phyloP scores from a whole-genome alignment of 2,797 vertebrate genomes.

The Siniperca obscura region DNA sequence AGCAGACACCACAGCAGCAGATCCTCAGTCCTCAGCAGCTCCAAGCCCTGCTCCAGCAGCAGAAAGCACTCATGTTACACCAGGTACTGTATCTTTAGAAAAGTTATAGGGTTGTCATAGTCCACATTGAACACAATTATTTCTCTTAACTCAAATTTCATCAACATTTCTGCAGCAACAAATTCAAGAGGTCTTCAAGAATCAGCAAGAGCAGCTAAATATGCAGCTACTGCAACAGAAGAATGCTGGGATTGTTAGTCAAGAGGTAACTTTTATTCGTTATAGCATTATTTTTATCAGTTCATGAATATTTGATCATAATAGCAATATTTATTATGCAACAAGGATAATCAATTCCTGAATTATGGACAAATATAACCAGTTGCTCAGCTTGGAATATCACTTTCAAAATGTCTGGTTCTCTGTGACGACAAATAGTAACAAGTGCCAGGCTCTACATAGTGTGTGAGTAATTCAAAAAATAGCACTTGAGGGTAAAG shows the following conservation, averaged over 20 bases:
- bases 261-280: slow-evolving; percentile 89
- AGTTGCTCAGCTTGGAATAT: background rate
- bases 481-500: background rate
- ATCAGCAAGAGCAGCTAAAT: slow-evolving; percentile 98
- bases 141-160: background rate
- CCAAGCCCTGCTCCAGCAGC: slow-evolving; percentile 97
- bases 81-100: slow-evolving; percentile 85
- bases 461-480: slow-evolving; percentile 4
- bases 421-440: background rate
- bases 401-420: background rate
- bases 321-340: slow-evolving; percentile 4
- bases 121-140: background rate
- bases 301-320: slow-evolving; percentile 49
- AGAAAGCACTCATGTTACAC: slow-evolving; percentile 99
- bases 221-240: slow-evolving; percentile 98
- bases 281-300: background rate
- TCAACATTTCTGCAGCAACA: slow-evolving; percentile 90
- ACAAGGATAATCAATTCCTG: background rate
- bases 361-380: background rate
- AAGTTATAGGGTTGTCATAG: background rate
- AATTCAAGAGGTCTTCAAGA: slow-evolving; percentile 99
- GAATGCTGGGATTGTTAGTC: slow-evolving; percentile 95
- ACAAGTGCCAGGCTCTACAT: background rate
- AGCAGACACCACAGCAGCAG: slow-evolving; percentile 95
- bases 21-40: slow-evolving; percentile 97